Base-by-base conservation (phyloP, 2,113 vertebrate species). In the Nothocercus nigrocapillus region DNA sequence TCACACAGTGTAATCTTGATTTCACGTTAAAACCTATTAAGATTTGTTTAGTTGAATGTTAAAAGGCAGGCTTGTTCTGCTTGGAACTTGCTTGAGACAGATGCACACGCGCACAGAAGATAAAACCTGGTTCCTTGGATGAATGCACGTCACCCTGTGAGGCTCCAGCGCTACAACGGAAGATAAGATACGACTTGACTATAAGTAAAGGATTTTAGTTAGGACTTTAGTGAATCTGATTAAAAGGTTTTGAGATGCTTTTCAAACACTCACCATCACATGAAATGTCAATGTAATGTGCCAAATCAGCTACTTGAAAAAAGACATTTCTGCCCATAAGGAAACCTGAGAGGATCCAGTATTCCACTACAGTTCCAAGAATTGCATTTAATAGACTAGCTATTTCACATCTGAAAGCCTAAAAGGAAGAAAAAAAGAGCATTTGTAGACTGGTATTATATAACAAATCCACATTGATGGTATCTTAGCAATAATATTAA, bases 351-450 rank as follows among this genome's bases (percentile, higher is more conserved):
- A 98, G 91, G 95, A 98, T 98, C 99, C 99, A 99, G 94, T 98
- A 99, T 89, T 99, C 99, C 94, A 99, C 98, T 88, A 98, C 92
- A 42, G 98, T 98, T 90, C 98, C 98, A 94, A 99, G 97, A 94
- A 99, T 97, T 87, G 98, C 98, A 97, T 98, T 98, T 93, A 99
- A 47, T 2, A 97, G 93, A 82, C 85, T 97, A 93, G 98, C 95
- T n/a, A 98, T 84, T 85, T 98, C 97, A 93, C 89, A 82, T 49
- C 56, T 97, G 86, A 98, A 97, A 93, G 96, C 67, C 98, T 98
- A 91, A 67, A 90, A 21, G 5, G 44, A 47, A 59, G 5, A 24
- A 20, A 38, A 20, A 38, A 51, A 12, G 1, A 32, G 5, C 28
- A 74, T 53, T 11, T 70, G 45, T 28, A 63, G 7, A 76, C 9